Percentiles rank a stretch among this genome's conserved stretches.
Conservation (phyloP, 2,888 invertebrate species). For the Cantharis nigra region DNA sequence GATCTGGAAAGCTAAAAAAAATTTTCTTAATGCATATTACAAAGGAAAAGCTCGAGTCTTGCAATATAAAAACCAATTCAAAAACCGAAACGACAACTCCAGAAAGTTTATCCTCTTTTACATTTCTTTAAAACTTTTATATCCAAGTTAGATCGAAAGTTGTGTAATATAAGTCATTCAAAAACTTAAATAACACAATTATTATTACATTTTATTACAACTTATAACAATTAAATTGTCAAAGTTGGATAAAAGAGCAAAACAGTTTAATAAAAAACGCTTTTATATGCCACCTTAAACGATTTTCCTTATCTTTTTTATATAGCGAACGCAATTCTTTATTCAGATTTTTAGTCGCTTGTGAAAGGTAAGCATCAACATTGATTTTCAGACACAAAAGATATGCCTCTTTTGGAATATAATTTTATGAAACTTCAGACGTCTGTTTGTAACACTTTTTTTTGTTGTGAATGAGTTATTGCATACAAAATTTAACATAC, state of each 20-base stretch:
- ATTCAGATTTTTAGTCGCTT: conserved; percentile 4
- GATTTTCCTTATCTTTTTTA: conserved; percentile 3
- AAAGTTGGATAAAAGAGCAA: not conserved
- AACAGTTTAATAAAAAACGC: conserved; percentile 1
- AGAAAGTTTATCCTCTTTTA: not conserved
- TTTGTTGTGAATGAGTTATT: conserved; percentile 1
- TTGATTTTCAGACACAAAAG: conserved; percentile 2
- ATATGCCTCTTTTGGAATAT: not conserved
- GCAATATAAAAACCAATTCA: not conserved
- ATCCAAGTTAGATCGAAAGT: not conserved
- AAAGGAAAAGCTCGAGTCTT: not conserved
- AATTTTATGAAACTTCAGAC: not conserved
- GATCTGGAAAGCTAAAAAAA: conserved; percentile 55
- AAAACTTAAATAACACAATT: not conserved
- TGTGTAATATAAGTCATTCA: not conserved
- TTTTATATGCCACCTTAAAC: conserved; percentile 1
- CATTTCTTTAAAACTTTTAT: not conserved
- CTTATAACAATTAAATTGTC: not conserved
- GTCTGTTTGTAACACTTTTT: not conserved
- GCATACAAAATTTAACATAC: not conserved
- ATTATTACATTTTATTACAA: not conserved
- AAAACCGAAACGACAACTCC: not conserved
- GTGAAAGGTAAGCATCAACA: conserved; percentile 3
- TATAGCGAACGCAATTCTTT: conserved; percentile 1
- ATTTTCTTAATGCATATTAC: not conserved